phyloP scores from a whole-genome alignment of 1,140 invertebrate genomes.

The Panagrolaimus sp. region DNA sequence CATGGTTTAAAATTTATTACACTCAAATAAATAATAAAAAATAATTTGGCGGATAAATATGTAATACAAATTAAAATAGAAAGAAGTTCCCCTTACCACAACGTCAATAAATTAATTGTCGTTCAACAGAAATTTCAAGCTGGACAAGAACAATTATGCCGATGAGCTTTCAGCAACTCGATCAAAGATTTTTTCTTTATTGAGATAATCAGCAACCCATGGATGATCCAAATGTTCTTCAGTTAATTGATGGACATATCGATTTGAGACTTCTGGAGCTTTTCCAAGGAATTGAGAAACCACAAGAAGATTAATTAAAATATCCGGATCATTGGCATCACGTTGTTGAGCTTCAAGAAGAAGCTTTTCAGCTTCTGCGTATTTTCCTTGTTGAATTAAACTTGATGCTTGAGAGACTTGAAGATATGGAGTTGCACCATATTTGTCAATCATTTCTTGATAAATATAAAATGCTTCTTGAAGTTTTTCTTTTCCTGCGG shows the following conservation, averaged over 20 bases:
- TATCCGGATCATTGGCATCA: conserved; percentile 86
- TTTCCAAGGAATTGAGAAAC: conserved; percentile 80
- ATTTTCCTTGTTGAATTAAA: conserved; percentile 78
- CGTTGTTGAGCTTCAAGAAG: conserved; percentile 75
- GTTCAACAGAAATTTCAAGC: too few relatives aligned
- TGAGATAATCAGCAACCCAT: conserved; percentile 59
- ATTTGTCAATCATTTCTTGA: conserved; percentile 89
- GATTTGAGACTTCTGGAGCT: conserved; percentile 67
- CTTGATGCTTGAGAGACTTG: conserved; percentile 85
- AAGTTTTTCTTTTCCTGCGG: conserved; percentile 82
- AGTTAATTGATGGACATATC: conserved; percentile 71
- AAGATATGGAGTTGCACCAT: conserved; percentile 74
- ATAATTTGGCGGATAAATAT: too few relatives aligned
- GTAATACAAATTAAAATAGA: too few relatives aligned
- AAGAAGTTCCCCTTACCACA: too few relatives aligned
- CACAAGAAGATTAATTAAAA: conserved; percentile 84
- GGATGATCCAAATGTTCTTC: conserved; percentile 77
- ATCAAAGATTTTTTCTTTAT: conserved; percentile 5
- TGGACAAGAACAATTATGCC: too few relatives aligned
- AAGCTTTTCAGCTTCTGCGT: conserved; percentile 84
- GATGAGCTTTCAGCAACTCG: background rate
- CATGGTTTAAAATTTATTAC: too few relatives aligned
- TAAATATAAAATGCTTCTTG: conserved; percentile 96
- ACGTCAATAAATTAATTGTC: too few relatives aligned
- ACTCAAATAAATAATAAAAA: too few relatives aligned